Base-by-base conservation (phyloP, 2,888 invertebrate genomes). In the Eumerus sabulonum region DNA sequence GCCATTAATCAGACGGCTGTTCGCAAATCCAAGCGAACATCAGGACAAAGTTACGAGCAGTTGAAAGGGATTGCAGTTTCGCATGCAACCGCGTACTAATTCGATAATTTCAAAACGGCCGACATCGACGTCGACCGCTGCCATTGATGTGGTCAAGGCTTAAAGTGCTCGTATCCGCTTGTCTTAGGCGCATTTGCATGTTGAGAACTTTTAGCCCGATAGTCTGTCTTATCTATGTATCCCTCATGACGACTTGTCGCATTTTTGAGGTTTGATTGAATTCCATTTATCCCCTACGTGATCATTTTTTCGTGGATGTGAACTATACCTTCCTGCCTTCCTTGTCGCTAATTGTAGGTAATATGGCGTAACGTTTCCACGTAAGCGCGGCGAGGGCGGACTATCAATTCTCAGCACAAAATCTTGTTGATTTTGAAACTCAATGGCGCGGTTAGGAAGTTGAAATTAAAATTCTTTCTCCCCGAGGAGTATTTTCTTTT, bases 61-160 rank as follows among this genome's bases (percentile, higher is more conserved):
- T 59, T 74, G 60, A 74, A 27, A 27, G 40, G 68, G 68, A 79
- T 79, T 79, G 64, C 79, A 79, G 63, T 79, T 74, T 74, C 60
- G 79, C 79, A 79, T 79, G 79, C 79, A 74, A 79, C 73, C 79
- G 74, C 74, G 63, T 68, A 50, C 74, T 79, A 79, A 79, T 79
- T 79, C 59, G 68, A 74, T 79, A 79, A 74, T 64, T 56, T 62
- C 53, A 17, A 63, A 64, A 60, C n/a, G 40, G 54, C 45, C 44
- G 27, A 19, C 17, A 42, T 11, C 59, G 45, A 60, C 18, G 36
- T 48, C 18, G 38, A 42, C 64, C 35, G 27, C 19, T 74, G 79
- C 74, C 74, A 70, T 79, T 79, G 59, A 79, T 70, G 79, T 79
- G 79, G 79, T 79, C 79, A 79, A 79, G 74, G 68, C 74, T 79